phyloP scores from a whole-genome alignment of 2,888 invertebrate species.

The Cartodere bifasciata region DNA sequence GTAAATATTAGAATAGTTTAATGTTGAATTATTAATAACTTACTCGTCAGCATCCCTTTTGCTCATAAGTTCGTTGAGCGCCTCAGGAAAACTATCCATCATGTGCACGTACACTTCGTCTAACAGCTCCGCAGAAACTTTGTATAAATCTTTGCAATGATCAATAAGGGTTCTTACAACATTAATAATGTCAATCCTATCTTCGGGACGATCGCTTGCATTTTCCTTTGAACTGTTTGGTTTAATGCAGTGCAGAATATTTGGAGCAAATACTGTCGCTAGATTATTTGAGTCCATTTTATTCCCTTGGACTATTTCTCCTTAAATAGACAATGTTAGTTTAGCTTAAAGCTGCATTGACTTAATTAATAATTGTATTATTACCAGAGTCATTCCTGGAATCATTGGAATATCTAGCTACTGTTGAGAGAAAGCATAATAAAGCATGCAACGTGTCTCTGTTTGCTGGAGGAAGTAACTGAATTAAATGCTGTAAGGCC shows the following conservation, averaged over 20 bases:
- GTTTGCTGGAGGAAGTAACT: conserved; percentile 75
- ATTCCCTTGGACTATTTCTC: conserved; percentile 58
- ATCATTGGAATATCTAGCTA: conserved; percentile 62
- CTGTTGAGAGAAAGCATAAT: conserved; percentile 66
- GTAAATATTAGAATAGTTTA: not conserved
- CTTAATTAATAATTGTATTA: not conserved
- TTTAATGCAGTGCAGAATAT: conserved; percentile 71
- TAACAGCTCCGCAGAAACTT: conserved; percentile 66
- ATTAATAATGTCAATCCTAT: conserved; percentile 80
- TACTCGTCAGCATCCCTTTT: conserved; percentile 38
- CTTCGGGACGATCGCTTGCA: conserved; percentile 52
- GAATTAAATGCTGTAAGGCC: conserved; percentile 70
- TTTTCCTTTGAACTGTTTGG: conserved; percentile 33
- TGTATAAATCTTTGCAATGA: conserved; percentile 57
- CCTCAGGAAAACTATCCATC: conserved; percentile 73
- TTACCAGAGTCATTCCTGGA: conserved; percentile 32
- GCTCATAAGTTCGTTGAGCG: conserved; percentile 54
- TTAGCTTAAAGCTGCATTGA: not conserved
- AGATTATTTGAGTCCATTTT: conserved; percentile 90
- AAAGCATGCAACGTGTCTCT: conserved; percentile 79
- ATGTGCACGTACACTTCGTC: conserved; percentile 80
- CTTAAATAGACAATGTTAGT: conserved; percentile 25
- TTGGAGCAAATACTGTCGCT: conserved; percentile 89
- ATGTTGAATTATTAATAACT: conserved; percentile 14
- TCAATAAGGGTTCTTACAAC: conserved; percentile 70